These are phyloP conservation scores for Ctenodactylus gundi DNA, from an alignment of 2,113 vertebrate species.

Conservation along the genomic window DNA sequence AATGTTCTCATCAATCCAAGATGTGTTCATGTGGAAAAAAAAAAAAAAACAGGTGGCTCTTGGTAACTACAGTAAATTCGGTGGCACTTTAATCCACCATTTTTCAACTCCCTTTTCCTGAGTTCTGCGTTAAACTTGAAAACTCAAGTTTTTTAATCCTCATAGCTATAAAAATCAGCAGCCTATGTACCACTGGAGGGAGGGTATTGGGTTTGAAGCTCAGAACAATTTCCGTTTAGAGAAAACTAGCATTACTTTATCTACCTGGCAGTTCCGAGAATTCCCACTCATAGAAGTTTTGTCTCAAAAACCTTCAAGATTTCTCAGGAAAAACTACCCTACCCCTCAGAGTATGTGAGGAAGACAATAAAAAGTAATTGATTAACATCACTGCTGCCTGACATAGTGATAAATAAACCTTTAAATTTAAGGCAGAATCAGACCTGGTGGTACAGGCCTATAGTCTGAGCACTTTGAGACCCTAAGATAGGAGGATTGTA, in stretches of 20 bases:
- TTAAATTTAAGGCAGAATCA: too few species aligned
- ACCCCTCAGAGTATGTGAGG: background rate
- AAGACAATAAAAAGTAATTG: background rate
- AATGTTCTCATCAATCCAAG: background rate
- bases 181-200: background rate
- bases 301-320: background rate
- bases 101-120: background rate
- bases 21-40: background rate
- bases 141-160: background rate
- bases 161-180: background rate
- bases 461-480: too few species aligned
- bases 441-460: too few species aligned
- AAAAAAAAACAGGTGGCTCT: background rate
- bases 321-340: background rate
- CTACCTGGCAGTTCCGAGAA: background rate
- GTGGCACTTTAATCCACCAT: background rate
- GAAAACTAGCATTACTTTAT: background rate
- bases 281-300: background rate
- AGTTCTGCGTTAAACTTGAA: background rate
- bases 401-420: background rate
- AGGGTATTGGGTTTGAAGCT: background rate
- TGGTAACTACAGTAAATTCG: background rate
- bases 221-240: background rate
- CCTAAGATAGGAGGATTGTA: too few species aligned
- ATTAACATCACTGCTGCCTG: background rate